A percentile compares a stretch with the other conserved stretches of the same genome.
phyloP scores from a whole-genome alignment of 2,797 vertebrate genomes.

The Phoxinus dragarum region DNA sequence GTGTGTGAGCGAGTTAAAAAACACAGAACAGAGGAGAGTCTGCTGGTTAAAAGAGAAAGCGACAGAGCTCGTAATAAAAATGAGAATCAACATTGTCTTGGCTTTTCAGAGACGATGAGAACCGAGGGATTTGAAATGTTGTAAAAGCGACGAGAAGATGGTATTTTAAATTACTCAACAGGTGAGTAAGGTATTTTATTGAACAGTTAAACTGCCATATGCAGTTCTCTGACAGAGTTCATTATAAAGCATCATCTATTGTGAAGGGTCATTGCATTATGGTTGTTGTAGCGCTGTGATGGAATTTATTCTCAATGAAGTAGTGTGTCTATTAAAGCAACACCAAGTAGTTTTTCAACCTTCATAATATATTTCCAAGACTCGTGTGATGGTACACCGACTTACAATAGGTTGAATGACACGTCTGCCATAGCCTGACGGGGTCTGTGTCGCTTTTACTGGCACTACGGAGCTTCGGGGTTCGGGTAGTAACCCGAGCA shows the following conservation, averaged over 20 bases:
- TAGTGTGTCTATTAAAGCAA: background rate
- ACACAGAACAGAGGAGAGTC: background rate
- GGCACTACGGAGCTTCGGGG: no score
- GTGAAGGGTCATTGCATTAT: background rate
- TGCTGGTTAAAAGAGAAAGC: background rate
- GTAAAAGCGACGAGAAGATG: background rate
- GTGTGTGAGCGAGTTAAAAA: no score
- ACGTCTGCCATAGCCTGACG: no score
- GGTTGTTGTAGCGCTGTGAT: background rate
- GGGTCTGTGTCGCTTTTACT: no score
- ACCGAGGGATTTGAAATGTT: background rate
- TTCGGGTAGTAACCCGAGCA: no score
- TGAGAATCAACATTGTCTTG: slow-evolving; percentile 1
- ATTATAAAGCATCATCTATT: background rate
- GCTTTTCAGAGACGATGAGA: background rate
- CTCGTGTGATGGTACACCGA: no score
- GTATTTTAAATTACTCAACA: background rate
- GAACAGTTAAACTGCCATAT: background rate
- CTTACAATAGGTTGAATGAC: no score
- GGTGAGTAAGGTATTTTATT: background rate
- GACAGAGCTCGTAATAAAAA: background rate
- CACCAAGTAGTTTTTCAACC: no score
- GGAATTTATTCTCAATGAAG: background rate
- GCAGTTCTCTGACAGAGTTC: background rate
- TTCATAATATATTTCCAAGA: no score